phyloP scores from a whole-genome alignment of 2,888 invertebrate genomes.

The Caenorhabditis auriculariae region DNA sequence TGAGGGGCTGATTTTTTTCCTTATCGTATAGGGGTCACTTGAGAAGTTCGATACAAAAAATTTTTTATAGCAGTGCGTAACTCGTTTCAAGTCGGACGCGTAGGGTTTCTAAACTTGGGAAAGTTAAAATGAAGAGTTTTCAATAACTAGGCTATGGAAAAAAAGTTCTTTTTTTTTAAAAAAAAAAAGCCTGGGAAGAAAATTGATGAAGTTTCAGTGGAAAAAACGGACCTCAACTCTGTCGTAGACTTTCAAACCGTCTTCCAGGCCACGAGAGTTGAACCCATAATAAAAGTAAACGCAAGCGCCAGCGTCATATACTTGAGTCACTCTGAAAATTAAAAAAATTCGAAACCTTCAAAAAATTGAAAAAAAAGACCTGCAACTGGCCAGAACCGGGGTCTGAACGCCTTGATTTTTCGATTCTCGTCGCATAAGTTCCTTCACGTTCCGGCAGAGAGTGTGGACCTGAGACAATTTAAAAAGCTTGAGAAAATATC shows the following conservation, averaged over 20 bases:
- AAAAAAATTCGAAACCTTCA: not conserved
- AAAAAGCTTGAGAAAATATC: not conserved
- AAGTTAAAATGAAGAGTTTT: not conserved
- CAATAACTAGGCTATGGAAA: not conserved
- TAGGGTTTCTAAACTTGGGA: not conserved
- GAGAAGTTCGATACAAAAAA: too few relatives aligned
- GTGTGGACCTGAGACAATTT: too few relatives aligned
- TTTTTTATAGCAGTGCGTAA: too few relatives aligned
- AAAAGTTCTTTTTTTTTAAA: too few relatives aligned
- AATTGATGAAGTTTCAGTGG: not conserved
- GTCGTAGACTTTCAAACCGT: constrained; percentile 81
- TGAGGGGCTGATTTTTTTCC: too few relatives aligned
- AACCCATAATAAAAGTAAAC: constrained; percentile 92
- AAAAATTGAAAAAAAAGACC: constrained; percentile 52
- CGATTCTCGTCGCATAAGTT: constrained; percentile 72
- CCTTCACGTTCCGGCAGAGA: constrained; percentile 86
- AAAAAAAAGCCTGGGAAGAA: not conserved
- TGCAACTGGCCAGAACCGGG: constrained; percentile 67
- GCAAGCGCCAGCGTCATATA: constrained; percentile 94
- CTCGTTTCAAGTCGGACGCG: too few relatives aligned
- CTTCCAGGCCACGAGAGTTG: constrained; percentile 70
- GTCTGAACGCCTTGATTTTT: constrained; percentile 66
- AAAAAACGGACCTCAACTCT: constrained; percentile 74
- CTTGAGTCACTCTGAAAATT: constrained; percentile 78
- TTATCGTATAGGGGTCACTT: too few relatives aligned